Evolutionary conservation across 2,113 vertebrate genomes (phyloP), one percentile per base, ranked within the genome.

Genomic region (Passer montanus): DNA sequence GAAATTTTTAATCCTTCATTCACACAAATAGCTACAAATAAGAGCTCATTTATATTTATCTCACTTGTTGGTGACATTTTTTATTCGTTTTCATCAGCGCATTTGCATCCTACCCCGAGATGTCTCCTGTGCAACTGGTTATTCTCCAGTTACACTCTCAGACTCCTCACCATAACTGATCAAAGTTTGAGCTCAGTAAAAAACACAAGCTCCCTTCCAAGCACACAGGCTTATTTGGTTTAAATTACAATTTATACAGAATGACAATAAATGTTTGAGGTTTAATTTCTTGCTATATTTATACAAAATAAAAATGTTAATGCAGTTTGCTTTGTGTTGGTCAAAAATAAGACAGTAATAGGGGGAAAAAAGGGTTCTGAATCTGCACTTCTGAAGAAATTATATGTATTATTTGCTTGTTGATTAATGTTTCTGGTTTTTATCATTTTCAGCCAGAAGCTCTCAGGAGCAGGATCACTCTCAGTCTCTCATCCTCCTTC

Each of bases 391-490:
- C 35, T 75, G 6, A 47, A 46, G 39, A 91, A 78, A 60, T 63
- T 13, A 24, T 13, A 46, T 0, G 0, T 33, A 39, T 23, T 0
- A 50, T 82, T 84, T 84, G 50, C 8, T 66, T 74, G 49, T 44
- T 77, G 60, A 70, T 84, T 56, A 47, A 59, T 84, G 50, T 16
- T 70, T 20, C 60, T 5, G 1, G 1, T 28, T 89, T 68, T 27
- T 5, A 24, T 35, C 2, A 43, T 58, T 92, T 81, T 68, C 77
- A 93, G 44, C 26, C 31, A 78, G 67, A 78, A 84, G 58, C 50
- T 63, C 72, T 58, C 46, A 37, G 56, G 27, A 67, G 9, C 11
- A 72, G 44, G 44, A 87, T 85, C 24, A 9, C 49, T 83, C 37
- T 93, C 33, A 22, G 21, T 49, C 41, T 70, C 43, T 87, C 70